Conservation (phyloP, 2,113 vertebrate genomes). For the Petaurus breviceps region DNA sequence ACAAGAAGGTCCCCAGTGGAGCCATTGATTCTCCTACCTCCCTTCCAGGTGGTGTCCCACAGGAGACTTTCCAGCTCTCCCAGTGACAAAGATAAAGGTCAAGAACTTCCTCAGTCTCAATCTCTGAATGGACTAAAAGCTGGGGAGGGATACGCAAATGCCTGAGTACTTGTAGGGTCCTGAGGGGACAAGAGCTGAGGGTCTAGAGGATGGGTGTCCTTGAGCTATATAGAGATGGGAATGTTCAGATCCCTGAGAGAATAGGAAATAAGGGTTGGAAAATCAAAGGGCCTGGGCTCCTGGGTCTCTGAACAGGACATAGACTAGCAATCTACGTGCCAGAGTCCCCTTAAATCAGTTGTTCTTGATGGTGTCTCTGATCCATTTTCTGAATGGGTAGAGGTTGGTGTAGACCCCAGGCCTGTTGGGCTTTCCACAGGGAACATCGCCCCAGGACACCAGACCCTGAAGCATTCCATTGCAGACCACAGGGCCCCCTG, state of each 20-base stretch:
- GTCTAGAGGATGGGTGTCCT: neutral
- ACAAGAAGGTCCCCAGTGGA: neutral
- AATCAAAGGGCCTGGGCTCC: neutral
- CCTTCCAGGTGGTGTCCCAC: neutral
- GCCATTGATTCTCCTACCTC: neutral
- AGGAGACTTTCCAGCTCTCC: neutral
- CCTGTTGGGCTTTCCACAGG: constrained; percentile 63
- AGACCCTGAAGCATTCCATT: constrained; percentile 60
- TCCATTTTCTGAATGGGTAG: constrained; percentile 63
- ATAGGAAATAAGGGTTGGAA: neutral
- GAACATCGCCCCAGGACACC: constrained; percentile 76
- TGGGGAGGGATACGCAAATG: neutral
- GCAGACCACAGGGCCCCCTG: constrained; percentile 68
- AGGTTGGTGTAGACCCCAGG: constrained; percentile 75
- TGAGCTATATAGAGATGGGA: neutral
- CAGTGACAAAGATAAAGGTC: neutral
- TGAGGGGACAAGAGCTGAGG: neutral
- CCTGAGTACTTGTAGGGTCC: neutral
- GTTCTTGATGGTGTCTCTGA: constrained; percentile 40
- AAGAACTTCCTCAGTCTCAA: neutral
- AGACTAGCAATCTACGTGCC: neutral
- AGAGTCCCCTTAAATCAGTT: constrained; percentile 24
- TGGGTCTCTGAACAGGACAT: neutral
- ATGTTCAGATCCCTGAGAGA: neutral
- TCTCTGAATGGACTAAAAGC: neutral